These are phyloP conservation scores for Phania funesta DNA, from an alignment of 2,888 invertebrate species.

Conservation along the genomic window DNA sequence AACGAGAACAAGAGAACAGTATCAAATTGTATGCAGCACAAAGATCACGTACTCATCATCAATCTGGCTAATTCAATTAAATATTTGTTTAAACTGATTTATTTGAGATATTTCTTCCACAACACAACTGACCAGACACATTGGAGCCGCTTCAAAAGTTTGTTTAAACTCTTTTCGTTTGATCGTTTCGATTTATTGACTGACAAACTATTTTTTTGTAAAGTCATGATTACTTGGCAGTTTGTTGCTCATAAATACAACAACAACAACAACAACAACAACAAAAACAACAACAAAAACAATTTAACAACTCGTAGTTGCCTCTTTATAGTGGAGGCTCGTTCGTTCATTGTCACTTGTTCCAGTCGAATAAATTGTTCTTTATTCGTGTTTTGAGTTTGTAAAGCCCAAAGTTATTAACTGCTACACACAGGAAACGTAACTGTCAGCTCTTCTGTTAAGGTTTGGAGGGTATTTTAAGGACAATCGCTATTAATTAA, in stretches of 20 bases:
- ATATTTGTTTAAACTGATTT: constrained; percentile 49
- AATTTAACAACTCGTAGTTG: neutral
- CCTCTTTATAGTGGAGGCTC: constrained; percentile 12
- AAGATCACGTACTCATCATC: constrained; percentile 47
- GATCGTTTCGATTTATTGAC: neutral
- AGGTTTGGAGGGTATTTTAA: neutral
- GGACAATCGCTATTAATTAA: constrained; percentile 47
- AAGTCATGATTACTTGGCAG: constrained; percentile 56
- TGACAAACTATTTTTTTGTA: constrained; percentile 21
- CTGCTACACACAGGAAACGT: neutral
- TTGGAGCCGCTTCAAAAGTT: constrained; percentile 58
- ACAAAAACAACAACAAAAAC: constrained; percentile 23
- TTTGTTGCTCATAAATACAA: neutral
- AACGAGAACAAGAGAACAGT: neutral
- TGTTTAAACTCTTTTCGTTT: neutral
- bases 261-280: constrained; percentile 15
- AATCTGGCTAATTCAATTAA: constrained; percentile 68
- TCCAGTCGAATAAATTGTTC: neutral
- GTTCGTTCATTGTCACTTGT: constrained; percentile 45
- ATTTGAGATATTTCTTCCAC: neutral
- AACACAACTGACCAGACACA: constrained; percentile 56
- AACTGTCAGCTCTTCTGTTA: neutral
- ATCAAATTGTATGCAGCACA: neutral
- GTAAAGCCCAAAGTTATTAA: too few species aligned
- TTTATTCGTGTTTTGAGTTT: too few species aligned